A percentile compares a stretch with the other conserved stretches of the same genome.
These are phyloP conservation scores for Papilio aristodemus DNA, from an alignment of 1,140 invertebrate species.

Conservation along the genomic window DNA sequence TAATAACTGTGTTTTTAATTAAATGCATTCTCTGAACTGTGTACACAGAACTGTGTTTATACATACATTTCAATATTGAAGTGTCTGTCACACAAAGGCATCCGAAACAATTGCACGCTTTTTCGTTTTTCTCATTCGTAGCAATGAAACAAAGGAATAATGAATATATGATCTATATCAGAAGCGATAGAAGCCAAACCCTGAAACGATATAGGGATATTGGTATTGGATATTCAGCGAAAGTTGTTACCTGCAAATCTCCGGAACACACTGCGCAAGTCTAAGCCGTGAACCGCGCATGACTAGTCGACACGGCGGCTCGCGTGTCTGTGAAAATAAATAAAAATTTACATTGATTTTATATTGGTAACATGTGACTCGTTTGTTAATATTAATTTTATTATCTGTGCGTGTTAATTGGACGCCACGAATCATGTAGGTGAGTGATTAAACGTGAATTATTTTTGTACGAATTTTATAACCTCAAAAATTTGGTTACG, in stretches of 20 bases:
- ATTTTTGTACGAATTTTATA: neutral
- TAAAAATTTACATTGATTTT: conserved; percentile 2
- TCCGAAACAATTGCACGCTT: neutral
- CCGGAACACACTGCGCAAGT: neutral
- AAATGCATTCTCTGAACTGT: too few species aligned
- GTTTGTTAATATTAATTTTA: conserved; percentile 1
- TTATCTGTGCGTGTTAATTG: neutral
- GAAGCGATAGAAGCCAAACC: neutral
- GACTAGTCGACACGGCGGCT: neutral
- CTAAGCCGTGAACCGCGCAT: neutral
- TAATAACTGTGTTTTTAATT: too few species aligned
- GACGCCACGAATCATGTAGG: neutral
- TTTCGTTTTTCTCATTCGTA: neutral
- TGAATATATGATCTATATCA: neutral
- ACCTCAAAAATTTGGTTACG: neutral
- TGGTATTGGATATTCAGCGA: neutral
- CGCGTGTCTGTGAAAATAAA: neutral
- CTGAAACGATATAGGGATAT: conserved; percentile 15
- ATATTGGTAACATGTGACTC: neutral
- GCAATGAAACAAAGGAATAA: neutral
- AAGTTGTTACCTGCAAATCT: conserved; percentile 11
- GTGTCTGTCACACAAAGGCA: neutral
- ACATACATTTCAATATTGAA: neutral
- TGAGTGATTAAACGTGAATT: neutral
- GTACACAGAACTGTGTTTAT: too few species aligned